phyloP scores from a whole-genome alignment of 2,888 invertebrate genomes.

The Rhogogaster chlorosoma region DNA sequence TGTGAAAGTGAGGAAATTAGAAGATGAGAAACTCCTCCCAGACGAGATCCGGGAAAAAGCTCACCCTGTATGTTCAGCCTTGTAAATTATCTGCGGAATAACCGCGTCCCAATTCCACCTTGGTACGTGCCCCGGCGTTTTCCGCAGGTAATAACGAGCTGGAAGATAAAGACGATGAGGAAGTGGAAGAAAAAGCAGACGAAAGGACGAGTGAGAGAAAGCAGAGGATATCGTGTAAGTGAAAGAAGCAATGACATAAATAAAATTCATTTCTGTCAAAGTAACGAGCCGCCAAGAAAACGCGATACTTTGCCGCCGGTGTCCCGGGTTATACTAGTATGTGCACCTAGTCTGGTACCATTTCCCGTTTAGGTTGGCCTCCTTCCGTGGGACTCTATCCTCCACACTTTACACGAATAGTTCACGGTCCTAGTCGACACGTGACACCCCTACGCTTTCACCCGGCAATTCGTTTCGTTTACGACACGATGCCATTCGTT shows the following conservation, averaged over 20 bases:
- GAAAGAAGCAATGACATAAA: slow-evolving; percentile 36
- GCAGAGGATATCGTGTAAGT: neutral
- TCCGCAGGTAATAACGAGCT: slow-evolving; percentile 3
- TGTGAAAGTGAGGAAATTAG: no score
- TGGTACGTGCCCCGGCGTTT: neutral
- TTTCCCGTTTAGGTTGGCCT: slow-evolving; percentile 10
- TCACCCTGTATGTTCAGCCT: neutral
- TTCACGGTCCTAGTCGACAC: neutral
- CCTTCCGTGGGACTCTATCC: neutral
- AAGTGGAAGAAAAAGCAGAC: neutral
- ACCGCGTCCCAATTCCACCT: neutral
- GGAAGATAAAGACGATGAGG: neutral
- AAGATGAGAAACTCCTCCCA: no score
- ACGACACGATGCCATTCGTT: neutral
- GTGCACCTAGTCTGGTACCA: slow-evolving; percentile 5
- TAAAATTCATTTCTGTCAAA: slow-evolving; percentile 16
- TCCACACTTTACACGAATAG: neutral
- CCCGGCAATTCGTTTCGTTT: slow-evolving; percentile 7
- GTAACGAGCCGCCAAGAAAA: slow-evolving; percentile 22
- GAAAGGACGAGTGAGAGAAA: neutral
- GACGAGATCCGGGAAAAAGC: no score
- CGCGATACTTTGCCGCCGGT: neutral
- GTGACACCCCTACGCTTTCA: slow-evolving; percentile 10
- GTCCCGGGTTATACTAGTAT: neutral
- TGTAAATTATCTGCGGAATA: neutral